Base-by-base conservation (phyloP, 2,888 invertebrate species). In the Petrolisthes manimaculis region DNA sequence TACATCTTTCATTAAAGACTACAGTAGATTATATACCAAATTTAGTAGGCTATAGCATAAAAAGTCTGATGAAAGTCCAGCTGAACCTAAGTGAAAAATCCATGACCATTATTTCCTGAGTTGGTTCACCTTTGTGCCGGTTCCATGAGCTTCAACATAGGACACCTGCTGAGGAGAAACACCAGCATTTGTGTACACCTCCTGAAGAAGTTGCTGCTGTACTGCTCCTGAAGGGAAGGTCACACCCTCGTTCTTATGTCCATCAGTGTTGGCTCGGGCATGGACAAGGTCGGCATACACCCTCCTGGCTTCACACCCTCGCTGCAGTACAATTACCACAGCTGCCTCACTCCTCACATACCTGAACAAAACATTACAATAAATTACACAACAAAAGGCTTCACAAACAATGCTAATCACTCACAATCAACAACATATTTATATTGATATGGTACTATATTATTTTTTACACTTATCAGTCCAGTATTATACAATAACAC, bases 121-220 rank as follows among this genome's bases (percentile, higher is more conserved):
- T 75, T 75, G 37, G 4, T 86, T 89, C 91, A 95, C 96, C 94
- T 98, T 98, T 12, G 99, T 99, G 89, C 99, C 99, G 37, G 99
- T 99, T 86, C 99, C 99, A 93, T 99, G 99, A 84, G 99, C 98
- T 94, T 99, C 99, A 2, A 99, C 96, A 93, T 99, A 99, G 4
- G 94, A 94, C 0, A 99, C 97, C 86, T 96, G 96, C 83, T 94
- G 93, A 5, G 99, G 99, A 92, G 96, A 95, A 84, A 99, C 93
- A 0, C 95, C 95, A 71, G 95, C 95, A 93, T 98, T 97, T 8
- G 94, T 94, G 94, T 99, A 99, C 0, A 98, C 96, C 93, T 98
- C 97, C 77, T 93, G 92, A 75, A 95, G 92, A 53, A 95, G 93
- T 56, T 92, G 95, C 92, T 96, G 96, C 93, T 97, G 97, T 95